Base-by-base conservation (phyloP, 2,888 invertebrate species). In the Luperina nickerlii region DNA sequence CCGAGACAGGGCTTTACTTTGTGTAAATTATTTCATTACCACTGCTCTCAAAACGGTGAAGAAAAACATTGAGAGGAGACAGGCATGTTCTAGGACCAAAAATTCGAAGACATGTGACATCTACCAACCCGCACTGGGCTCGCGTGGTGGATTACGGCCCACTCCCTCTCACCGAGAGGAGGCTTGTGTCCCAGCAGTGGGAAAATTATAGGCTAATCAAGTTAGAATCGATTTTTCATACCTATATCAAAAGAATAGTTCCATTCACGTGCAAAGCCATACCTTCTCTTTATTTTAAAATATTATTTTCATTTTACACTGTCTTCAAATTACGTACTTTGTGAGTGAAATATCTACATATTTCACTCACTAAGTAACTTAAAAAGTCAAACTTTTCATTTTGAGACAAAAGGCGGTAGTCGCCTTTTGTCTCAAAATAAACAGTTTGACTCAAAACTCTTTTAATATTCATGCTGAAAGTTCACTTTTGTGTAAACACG, bases 391-490 rank as follows among this genome's bases (percentile, higher is more conserved):
- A 32, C 32, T 32, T 32, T 32, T 32, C 32, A 32, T 32, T 32
- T 32, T 32, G 32, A 32, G 1, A 32, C 1, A 32, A 32, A 32
- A 32, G 32, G 32, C 32, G 32, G 18, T 76, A 42, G 9, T 24
- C 32, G 65, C 13, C 76, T 45, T 76, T 77, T 51, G 42, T 27
- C 63, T 42, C 0, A 54, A 76, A 76, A 76, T 76, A 13, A 76
- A 77, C 65, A 76, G 27, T 76, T 65, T 18, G 3, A 18, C 51
- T 42, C 24, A 54, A 77, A 65, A 77, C 48, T 77, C 42, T 76
- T 76, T 57, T 66, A 66, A 77, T 77, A 78, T 78, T 77, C 48
- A 78, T 48, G 45, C 32, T 13, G 24, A 45, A 77, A 76, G 32
- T 54, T 77, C 20, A 51, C 9, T 76, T 76, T 76, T 76, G 24